Evolutionary conservation across 2,113 vertebrate species (phyloP).

Genomic region (Bujurquina vittata): DNA sequence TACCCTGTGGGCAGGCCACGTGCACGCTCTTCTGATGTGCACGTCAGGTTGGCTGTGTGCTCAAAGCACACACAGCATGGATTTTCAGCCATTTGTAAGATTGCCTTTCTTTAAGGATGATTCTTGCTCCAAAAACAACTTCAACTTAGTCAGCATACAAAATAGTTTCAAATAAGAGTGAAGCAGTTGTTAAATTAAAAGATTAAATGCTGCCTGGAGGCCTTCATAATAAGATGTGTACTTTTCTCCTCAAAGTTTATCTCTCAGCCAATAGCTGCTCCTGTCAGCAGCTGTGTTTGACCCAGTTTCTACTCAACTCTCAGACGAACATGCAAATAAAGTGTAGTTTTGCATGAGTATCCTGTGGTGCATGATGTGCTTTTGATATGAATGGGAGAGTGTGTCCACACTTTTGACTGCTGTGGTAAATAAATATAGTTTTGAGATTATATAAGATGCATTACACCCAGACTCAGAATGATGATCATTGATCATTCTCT

Average conservation of each 20-base stretch:
- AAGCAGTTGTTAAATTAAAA: not conserved
- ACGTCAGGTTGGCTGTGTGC: not conserved
- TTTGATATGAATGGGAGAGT: not conserved
- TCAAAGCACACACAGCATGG: not conserved
- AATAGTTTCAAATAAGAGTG: not conserved
- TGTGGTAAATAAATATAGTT: no score
- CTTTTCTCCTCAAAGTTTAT: not conserved
- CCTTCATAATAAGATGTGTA: conserved; percentile 6
- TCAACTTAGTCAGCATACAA: not conserved
- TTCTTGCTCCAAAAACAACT: not conserved
- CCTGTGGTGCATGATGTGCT: not conserved
- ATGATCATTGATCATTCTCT: no score
- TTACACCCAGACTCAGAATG: no score
- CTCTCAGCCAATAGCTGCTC: conserved; percentile 1
- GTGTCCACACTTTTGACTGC: no score
- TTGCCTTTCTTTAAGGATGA: not conserved
- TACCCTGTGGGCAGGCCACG: not conserved
- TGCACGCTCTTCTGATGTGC: no score
- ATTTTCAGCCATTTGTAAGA: not conserved
- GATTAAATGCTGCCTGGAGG: not conserved
- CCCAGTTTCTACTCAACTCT: conserved; percentile 1
- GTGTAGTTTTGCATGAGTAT: conserved; percentile 5
- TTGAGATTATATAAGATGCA: no score
- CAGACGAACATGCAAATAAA: conserved; percentile 19
- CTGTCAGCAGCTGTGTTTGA: conserved; percentile 10